Base-by-base conservation (phyloP, 1,140 invertebrate genomes). In the Whitmania pigra region DNA sequence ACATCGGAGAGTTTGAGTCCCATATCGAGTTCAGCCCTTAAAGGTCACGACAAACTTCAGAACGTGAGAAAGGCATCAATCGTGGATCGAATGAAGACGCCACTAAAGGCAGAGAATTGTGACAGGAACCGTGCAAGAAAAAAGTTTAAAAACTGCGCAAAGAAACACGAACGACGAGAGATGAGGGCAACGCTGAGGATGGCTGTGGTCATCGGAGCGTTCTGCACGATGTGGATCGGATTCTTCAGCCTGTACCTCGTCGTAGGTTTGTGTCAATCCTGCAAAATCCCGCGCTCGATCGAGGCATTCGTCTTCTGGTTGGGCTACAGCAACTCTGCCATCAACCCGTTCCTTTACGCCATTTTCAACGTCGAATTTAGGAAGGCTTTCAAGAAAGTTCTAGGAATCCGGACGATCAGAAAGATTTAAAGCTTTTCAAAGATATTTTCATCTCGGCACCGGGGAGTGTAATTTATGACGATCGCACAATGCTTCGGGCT, bases 301-400 rank as follows among this genome's bases (percentile, higher is more conserved):
- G 73, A 72, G 13, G 73, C 73, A 7, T 74, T 74, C 63, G 77
- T 79, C 73, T 79, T 81, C 80, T 98, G 94, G 94, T 84, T 98
- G 7, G 94, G 94, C 0, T 89, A 93, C 0, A 92, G 93, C 36
- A 97, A 97, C 80, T 95, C 92, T 40, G 94, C 93, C 84, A 92
- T 98, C 76, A 98, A 99, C 83, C 95, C 95, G 0, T 89, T 97
- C 69, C 86, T 99, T 20, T 98, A 98, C 82, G 92, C 94, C 0
- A 94, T 93, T 81, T 95, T 97, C 83, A 96, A 96, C 82, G 92
- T 95, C 77, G 97, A 97, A 80, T 97, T 94, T 80, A 85, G 93
- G 0, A 88, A 90, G 55, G 94, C 94, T 2, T 97, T 97, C 82
- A 74, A 77, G n/a, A 73, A 75, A 43, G 66, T 77, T 36, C 67